These are phyloP conservation scores for Clarias gariepinus DNA, from an alignment of 2,113 vertebrate genomes.

Conservation along the genomic window DNA sequence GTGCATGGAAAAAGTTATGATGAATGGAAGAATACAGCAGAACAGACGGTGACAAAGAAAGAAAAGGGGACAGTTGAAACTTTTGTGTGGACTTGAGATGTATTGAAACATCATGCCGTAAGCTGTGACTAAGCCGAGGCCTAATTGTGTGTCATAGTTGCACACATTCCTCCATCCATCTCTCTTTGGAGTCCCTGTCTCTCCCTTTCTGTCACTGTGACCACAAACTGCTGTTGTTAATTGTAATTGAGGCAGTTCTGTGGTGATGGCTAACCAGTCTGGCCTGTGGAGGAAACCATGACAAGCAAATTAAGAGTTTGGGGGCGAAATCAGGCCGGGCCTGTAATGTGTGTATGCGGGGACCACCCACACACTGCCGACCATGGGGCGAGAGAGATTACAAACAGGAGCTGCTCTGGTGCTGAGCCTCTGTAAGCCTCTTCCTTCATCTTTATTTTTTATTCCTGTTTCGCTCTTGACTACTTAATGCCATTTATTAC, in stretches of 20 bases:
- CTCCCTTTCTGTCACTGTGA: conserved; percentile 34
- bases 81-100: neutral
- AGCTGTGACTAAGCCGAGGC: conserved; percentile 13
- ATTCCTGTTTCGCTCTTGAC: neutral
- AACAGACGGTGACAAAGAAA: neutral
- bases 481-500: neutral
- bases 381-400: conserved; percentile 36
- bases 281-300: conserved; percentile 70
- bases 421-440: conserved; percentile 26
- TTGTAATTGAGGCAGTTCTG: conserved; percentile 65
- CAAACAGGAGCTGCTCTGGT: conserved; percentile 42
- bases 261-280: conserved; percentile 70
- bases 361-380: conserved; percentile 73
- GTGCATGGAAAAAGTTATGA: neutral
- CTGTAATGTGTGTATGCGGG: conserved; percentile 56
- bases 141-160: neutral
- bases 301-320: conserved; percentile 70
- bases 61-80: conserved; percentile 5
- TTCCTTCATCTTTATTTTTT: conserved; percentile 20
- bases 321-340: conserved; percentile 63
- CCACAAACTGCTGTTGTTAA: conserved; percentile 68
- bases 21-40: neutral
- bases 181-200: conserved; percentile 7
- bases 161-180: conserved; percentile 3
- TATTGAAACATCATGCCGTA: conserved; percentile 1